These are phyloP conservation scores for Triplophysa yarkandensis DNA, from an alignment of 2,797 vertebrate genomes.

Conservation along the genomic window DNA sequence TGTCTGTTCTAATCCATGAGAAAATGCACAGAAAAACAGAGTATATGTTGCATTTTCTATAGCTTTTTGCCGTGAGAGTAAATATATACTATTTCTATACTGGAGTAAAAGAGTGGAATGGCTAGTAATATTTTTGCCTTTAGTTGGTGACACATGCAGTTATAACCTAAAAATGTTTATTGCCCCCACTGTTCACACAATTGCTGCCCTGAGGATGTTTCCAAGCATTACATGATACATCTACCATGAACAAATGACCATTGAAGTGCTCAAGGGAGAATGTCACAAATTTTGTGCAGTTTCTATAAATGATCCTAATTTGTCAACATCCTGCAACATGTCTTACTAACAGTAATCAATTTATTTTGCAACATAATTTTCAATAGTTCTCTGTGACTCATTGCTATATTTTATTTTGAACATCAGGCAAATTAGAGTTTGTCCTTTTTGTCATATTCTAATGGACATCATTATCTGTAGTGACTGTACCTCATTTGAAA, in stretches of 20 bases:
- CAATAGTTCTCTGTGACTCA: neutral
- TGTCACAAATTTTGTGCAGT: neutral
- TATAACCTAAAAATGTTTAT: neutral
- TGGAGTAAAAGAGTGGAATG: too few species aligned
- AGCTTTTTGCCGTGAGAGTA: neutral
- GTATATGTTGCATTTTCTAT: too few species aligned
- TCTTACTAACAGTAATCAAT: too few species aligned
- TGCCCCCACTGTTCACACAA: neutral
- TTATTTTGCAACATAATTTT: too few species aligned
- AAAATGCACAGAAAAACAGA: neutral
- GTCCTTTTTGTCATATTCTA: slow-evolving; percentile 16
- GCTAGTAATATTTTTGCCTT: neutral
- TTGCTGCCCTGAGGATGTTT: neutral
- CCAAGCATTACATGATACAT: neutral
- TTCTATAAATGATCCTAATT: neutral
- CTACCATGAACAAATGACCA: neutral
- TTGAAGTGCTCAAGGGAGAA: neutral
- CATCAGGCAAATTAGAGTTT: neutral
- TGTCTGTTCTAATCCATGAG: slow-evolving; percentile 7
- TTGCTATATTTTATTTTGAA: neutral
- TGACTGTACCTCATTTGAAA: slow-evolving; percentile 9
- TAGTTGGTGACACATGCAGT: neutral
- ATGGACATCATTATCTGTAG: neutral
- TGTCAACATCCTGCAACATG: neutral
- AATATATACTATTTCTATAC: neutral